Evolutionary conservation across 2,113 vertebrate species (phyloP).

Genomic region (Nannospalax galili): DNA sequence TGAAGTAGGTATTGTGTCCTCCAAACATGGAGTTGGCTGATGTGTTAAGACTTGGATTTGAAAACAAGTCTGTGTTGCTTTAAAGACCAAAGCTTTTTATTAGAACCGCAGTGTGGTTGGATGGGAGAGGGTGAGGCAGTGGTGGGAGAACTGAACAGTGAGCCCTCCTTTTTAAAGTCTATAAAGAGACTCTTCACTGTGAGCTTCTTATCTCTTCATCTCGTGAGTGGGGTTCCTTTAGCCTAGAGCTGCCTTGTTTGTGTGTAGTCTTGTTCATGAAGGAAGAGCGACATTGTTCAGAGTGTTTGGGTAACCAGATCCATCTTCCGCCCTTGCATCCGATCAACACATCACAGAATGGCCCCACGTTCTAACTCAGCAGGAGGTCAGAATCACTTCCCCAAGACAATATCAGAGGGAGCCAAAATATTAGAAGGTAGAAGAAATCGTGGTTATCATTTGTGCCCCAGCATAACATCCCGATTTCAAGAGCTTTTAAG

Average conservation of each 20-base stretch:
- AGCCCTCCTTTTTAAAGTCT: not conserved
- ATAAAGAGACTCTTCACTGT: not conserved
- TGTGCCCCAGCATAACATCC: not conserved
- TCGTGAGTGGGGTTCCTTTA: not conserved
- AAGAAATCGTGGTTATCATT: not conserved
- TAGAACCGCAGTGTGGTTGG: fast-evolving
- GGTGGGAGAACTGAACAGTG: fast-evolving
- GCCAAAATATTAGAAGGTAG: not conserved
- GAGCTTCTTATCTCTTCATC: not conserved
- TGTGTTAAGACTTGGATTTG: not conserved
- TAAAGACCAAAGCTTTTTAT: not conserved
- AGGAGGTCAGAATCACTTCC: not conserved
- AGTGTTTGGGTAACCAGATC: not conserved
- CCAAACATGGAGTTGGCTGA: not conserved
- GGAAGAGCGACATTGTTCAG: not conserved
- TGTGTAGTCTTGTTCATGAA: not conserved
- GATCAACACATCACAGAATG: not conserved
- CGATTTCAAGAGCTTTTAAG: not conserved
- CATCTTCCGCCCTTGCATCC: not conserved
- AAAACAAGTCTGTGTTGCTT: not conserved
- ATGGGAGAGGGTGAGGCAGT: fast-evolving
- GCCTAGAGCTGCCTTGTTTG: not conserved
- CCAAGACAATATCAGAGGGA: not conserved
- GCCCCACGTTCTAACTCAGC: not conserved
- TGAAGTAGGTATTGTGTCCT: not conserved